Evolutionary conservation across 1,140 invertebrate genomes (phyloP).

Genomic region (Tribolium castaneum): DNA sequence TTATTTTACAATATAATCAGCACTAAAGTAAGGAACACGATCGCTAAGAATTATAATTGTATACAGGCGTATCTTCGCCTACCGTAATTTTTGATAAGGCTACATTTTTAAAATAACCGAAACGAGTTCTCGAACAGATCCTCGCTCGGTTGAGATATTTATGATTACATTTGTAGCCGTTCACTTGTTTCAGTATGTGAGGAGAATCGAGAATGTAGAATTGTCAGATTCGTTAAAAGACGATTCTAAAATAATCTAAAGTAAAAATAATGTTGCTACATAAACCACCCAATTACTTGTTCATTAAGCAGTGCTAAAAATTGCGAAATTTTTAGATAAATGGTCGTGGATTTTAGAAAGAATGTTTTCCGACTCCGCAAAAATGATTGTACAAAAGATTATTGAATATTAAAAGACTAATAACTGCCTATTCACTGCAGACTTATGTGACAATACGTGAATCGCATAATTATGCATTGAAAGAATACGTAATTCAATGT

Average conservation of each 20-base stretch:
- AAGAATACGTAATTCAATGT: slow-evolving; percentile 43
- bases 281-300: too few species aligned
- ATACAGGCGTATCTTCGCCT: slow-evolving; percentile 49
- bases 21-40: slow-evolving; percentile 50
- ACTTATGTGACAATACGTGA: slow-evolving; percentile 48
- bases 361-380: not conserved
- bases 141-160: slow-evolving; percentile 56
- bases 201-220: slow-evolving; percentile 58
- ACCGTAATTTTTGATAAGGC: slow-evolving; percentile 51
- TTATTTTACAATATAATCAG: slow-evolving; percentile 57
- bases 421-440: slow-evolving; percentile 45
- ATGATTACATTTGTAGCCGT: slow-evolving; percentile 60
- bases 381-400: not conserved
- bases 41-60: slow-evolving; percentile 54
- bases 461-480: slow-evolving; percentile 47
- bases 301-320: too few species aligned
- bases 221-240: slow-evolving; percentile 54
- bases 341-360: not conserved
- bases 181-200: slow-evolving; percentile 59
- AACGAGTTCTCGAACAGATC: slow-evolving; percentile 57
- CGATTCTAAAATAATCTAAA: not conserved
- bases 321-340: not conserved
- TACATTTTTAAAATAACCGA: slow-evolving; percentile 57
- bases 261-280: too few species aligned
- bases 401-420: slow-evolving; percentile 11